Base-by-base conservation (phyloP, 2,113 vertebrate species). In the Paraplagusia blochii region DNA sequence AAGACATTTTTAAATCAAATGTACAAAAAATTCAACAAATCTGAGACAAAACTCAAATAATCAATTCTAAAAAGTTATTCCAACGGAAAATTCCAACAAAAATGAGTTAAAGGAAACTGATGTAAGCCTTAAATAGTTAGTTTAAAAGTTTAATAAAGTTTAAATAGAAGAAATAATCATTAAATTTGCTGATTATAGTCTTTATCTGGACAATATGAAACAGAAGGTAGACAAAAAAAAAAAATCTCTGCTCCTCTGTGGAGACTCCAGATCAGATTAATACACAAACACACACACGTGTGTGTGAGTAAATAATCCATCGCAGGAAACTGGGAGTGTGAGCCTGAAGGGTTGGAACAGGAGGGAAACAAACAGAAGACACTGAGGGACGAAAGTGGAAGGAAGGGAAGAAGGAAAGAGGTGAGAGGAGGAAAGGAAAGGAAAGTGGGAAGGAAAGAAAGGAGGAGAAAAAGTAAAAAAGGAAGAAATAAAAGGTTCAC, bases 281-380 rank as follows among this genome's bases (percentile, higher is more conserved):
- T 43, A 59, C 47, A 58, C 15, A 39, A 40, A 69, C 34, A 33
- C 38, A 58, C 51, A 35, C 65, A 56, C 49, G 45, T 69, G 48
- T 66, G 69, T 63, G 65, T 52, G 47, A 58, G 66, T 73, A 79
- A 77, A 73, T 66, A 73, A 79, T 44, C 68, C 39, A 59, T 76
- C 35, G 68, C 62, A 77, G 75, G 72, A 81, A 81, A 81, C 70
- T 61, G 44, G 64, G 66, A 61, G 58, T 58, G 45, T 69, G 69
- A 75, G 68, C 81, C 47, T 38, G 42, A 53, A 15, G 33, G 29
- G 51, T 64, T 68, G 43, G 58, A 71, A 66, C 55, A 66, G 64
- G 74, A 72, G 69, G 69, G 59, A 76, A 72, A 72, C 59, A 79
- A 43, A 64, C 73, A 61, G 6, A 19, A 53, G 43, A 13, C 10